These are phyloP conservation scores for Gisinianus flammeolus DNA, from an alignment of 2,888 invertebrate species.

Conservation along the genomic window DNA sequence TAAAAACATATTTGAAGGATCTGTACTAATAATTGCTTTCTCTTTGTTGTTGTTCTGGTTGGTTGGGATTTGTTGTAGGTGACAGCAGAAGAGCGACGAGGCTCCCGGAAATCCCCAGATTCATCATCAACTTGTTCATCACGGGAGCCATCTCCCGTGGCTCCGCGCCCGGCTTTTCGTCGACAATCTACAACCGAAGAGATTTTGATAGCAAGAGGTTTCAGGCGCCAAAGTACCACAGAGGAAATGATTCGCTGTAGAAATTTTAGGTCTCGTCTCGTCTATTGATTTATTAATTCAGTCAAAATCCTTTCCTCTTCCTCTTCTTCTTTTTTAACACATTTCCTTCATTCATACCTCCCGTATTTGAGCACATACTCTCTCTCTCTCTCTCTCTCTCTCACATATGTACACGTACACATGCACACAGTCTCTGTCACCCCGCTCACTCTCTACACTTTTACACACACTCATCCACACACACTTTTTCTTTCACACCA, in stretches of 20 bases:
- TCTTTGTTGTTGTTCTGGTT: not conserved
- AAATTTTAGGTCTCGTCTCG: constrained; percentile 68
- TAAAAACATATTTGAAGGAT: too few species aligned
- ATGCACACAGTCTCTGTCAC: too few species aligned
- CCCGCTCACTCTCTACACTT: too few species aligned
- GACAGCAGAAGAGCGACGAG: constrained; percentile 51
- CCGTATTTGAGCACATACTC: not conserved
- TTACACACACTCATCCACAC: not conserved
- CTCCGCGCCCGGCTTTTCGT: constrained; percentile 72
- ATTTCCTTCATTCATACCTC: too few species aligned
- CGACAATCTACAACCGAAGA: constrained; percentile 91
- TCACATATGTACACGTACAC: too few species aligned
- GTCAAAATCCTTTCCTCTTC: constrained; percentile 10
- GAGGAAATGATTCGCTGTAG: constrained; percentile 92
- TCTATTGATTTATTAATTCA: constrained; percentile 44
- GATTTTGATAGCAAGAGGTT: constrained; percentile 86
- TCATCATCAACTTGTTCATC: constrained; percentile 76
- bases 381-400: not conserved
- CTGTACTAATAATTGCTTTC: too few species aligned
- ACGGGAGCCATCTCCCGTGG: constrained; percentile 78
- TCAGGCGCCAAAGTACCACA: constrained; percentile 86
- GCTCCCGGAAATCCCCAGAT: constrained; percentile 64
- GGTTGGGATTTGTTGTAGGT: not conserved
- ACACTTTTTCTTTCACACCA: not conserved
- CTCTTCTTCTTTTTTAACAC: not conserved